Percentiles rank a stretch among this genome's conserved stretches.
Evolutionary conservation across 2,888 invertebrate species (phyloP).

Genomic region (Microchrysa polita): DNA sequence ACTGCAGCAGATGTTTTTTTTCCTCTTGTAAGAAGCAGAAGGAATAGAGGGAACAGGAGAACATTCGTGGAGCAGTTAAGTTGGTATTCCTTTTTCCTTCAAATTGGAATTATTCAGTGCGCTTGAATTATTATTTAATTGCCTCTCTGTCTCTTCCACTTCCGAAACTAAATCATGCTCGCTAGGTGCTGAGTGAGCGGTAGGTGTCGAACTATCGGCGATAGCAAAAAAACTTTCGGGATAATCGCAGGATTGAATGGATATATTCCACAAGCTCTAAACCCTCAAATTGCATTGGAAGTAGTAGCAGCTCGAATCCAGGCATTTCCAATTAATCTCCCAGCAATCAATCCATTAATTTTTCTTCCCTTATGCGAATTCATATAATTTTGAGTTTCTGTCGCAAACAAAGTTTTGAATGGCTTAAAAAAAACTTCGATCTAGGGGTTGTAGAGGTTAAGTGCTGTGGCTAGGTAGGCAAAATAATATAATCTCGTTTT

Average conservation of each 20-base stretch:
- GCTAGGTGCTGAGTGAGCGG: no score
- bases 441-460: conserved; percentile 12
- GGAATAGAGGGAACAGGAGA: no score
- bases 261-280: conserved; percentile 28
- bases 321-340: conserved; percentile 18
- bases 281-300: background rate
- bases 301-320: conserved; percentile 23
- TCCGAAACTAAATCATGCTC: no score
- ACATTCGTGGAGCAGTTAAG: no score
- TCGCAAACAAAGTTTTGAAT: conserved; percentile 10
- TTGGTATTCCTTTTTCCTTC: no score
- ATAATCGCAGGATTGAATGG: conserved; percentile 20
- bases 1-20: no score
- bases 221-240: background rate
- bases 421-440: conserved; percentile 23
- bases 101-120: no score
- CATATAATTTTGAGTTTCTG: conserved; percentile 1
- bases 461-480: conserved; percentile 19
- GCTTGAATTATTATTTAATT: no score
- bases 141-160: no score
- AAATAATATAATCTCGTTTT: conserved; percentile 32
- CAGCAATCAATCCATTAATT: conserved; percentile 20
- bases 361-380: conserved; percentile 2
- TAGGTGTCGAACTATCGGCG: no score
- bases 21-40: no score